Evolutionary conservation across 2,888 invertebrate genomes (phyloP).

Genomic region (Sarcophaga subvicina): DNA sequence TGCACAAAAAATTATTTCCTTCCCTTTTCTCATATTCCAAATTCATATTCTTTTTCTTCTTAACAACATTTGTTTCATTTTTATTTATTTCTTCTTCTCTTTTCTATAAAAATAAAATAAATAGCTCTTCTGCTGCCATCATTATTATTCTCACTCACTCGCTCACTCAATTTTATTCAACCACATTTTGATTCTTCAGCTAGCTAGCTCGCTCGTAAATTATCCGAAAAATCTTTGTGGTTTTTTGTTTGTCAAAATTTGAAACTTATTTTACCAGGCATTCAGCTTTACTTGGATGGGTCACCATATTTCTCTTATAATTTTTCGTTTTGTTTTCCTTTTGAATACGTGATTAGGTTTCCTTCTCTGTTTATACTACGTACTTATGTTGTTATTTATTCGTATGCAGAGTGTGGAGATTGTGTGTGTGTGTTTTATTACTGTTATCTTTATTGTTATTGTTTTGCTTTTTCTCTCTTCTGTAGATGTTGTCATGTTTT

Average conservation of each 20-base stretch:
- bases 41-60: background rate
- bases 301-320: slow-evolving; percentile 57
- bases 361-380: background rate
- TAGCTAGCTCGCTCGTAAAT: slow-evolving; percentile 66
- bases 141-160: slow-evolving; percentile 24
- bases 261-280: slow-evolving; percentile 82
- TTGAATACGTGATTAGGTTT: background rate
- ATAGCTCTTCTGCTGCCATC: background rate
- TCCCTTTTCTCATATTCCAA: slow-evolving; percentile 11
- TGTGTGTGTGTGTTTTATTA: slow-evolving; percentile 23
- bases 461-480: slow-evolving; percentile 39
- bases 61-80: background rate
- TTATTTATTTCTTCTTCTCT: background rate
- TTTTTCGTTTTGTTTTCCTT: background rate
- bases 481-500: background rate
- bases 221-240: slow-evolving; percentile 72
- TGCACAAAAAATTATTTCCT: background rate
- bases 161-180: slow-evolving; percentile 70
- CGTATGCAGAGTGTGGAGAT: background rate
- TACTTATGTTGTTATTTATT: slow-evolving; percentile 4
- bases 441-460: slow-evolving; percentile 44
- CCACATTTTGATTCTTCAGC: too few species aligned
- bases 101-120: background rate
- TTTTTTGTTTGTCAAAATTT: slow-evolving; percentile 82
- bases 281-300: slow-evolving; percentile 69